Evolutionary conservation across 1,140 invertebrate species (phyloP).

Genomic region (Geopemphigus sp.): DNA sequence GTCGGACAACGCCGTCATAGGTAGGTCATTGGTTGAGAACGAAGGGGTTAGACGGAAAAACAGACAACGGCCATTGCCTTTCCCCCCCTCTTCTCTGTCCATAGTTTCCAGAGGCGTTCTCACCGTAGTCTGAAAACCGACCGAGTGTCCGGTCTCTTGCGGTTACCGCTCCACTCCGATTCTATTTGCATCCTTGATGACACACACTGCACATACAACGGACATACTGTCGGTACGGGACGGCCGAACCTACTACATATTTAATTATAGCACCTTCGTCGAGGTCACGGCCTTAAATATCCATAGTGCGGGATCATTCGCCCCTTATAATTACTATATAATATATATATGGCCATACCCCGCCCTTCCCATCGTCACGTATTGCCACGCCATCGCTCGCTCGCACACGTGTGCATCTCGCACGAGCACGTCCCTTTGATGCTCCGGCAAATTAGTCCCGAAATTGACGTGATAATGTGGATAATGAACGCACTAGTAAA

Average conservation of each 20-base stretch:
- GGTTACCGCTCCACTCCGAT: constrained; percentile 31
- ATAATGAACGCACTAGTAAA: constrained; percentile 11
- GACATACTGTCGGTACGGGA: not conserved
- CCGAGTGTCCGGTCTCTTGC: constrained; percentile 46
- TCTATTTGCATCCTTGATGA: constrained; percentile 48
- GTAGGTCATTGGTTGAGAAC: not conserved
- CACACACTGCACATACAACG: not conserved
- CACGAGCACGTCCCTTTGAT: not conserved
- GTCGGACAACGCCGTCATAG: not conserved
- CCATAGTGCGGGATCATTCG: constrained; percentile 8
- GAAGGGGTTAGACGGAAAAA: constrained; percentile 24
- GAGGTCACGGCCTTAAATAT: constrained; percentile 21
- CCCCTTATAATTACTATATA: constrained; percentile 17
- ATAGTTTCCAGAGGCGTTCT: not conserved
- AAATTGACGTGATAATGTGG: constrained; percentile 40
- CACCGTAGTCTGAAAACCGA: not conserved
- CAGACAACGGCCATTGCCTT: not conserved
- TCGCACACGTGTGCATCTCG: too few species aligned
- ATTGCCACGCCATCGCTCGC: too few species aligned
- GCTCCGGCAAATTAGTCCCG: constrained; percentile 29
- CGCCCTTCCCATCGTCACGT: too few species aligned
- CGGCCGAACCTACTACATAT: constrained; percentile 23
- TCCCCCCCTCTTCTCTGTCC: not conserved
- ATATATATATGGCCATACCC: not conserved
- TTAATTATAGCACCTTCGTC: constrained; percentile 32